Percentiles rank a stretch among this genome's conserved stretches.
Evolutionary conservation across 2,113 vertebrate species (phyloP).

Genomic region (Chloroceryle aenea): DNA sequence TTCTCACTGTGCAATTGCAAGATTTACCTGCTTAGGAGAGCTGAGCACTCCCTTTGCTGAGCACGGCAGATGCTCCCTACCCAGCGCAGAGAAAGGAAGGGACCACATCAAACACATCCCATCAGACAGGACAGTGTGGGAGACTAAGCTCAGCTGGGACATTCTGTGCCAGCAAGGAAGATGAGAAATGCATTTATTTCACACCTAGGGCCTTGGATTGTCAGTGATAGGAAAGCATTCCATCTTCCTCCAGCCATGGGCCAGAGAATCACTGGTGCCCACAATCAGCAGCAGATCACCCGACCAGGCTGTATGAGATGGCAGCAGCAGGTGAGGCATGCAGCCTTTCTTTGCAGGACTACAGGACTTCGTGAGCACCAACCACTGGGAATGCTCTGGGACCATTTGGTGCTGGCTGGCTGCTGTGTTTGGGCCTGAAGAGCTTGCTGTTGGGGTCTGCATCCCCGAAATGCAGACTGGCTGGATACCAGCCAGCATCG

Average conservation of each 20-base stretch:
- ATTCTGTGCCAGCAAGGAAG: background rate
- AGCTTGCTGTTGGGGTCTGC: background rate
- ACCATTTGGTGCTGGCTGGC: background rate
- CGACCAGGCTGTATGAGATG: background rate
- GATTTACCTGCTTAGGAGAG: background rate
- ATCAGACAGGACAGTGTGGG: background rate
- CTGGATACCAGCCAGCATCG: background rate
- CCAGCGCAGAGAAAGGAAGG: background rate
- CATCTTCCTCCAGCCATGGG: background rate
- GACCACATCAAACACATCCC: background rate
- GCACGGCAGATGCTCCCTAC: background rate
- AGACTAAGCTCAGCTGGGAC: background rate
- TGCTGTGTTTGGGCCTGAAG: background rate
- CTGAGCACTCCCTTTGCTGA: background rate
- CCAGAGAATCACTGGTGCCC: background rate
- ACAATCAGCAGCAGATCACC: background rate
- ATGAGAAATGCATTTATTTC: background rate
- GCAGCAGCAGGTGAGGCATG: accelerated
- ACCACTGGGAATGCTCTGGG: background rate
- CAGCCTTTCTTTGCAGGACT: background rate
- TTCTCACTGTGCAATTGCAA: background rate
- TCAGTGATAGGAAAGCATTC: background rate
- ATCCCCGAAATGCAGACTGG: background rate
- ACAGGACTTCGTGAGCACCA: background rate
- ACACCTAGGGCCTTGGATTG: background rate